A percentile compares a stretch with the other conserved stretches of the same genome.
phyloP scores from a whole-genome alignment of 2,888 invertebrate genomes.

The Rhingia campestris region DNA sequence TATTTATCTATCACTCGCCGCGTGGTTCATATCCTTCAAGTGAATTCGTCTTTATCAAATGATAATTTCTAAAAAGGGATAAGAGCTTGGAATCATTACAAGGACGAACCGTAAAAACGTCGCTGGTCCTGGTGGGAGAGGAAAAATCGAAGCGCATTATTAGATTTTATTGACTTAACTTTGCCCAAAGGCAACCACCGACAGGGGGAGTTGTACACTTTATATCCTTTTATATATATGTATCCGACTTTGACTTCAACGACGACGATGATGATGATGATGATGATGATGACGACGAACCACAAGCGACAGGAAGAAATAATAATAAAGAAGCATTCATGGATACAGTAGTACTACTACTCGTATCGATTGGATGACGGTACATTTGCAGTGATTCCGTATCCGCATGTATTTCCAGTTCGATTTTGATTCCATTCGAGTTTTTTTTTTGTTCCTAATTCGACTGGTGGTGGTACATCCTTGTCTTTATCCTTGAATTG shows the following conservation, averaged over 20 bases:
- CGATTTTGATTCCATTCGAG: constrained; percentile 29
- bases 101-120: constrained; percentile 47
- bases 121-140: background rate
- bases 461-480: constrained; percentile 62
- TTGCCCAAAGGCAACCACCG: constrained; percentile 34
- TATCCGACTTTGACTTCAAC: background rate
- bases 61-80: constrained; percentile 72
- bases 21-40: constrained; percentile 46
- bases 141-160: constrained; percentile 69
- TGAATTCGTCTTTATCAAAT: constrained; percentile 70
- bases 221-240: constrained; percentile 51
- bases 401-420: constrained; percentile 46
- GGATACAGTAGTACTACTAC: constrained; percentile 15
- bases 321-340: constrained; percentile 72
- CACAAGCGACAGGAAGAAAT: constrained; percentile 51
- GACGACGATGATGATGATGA: no score
- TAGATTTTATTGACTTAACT: constrained; percentile 74
- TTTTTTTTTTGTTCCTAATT: constrained; percentile 48
- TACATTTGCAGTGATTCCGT: constrained; percentile 67
- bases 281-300: constrained; percentile 33
- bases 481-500: constrained; percentile 70
- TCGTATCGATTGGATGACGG: constrained; percentile 41
- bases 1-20: constrained; percentile 61
- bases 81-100: constrained; percentile 57
- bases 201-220: constrained; percentile 22